A percentile compares a stretch with the other conserved stretches of the same genome.
Conservation (phyloP, 2,797 vertebrate genomes). For the Channa striata region DNA sequence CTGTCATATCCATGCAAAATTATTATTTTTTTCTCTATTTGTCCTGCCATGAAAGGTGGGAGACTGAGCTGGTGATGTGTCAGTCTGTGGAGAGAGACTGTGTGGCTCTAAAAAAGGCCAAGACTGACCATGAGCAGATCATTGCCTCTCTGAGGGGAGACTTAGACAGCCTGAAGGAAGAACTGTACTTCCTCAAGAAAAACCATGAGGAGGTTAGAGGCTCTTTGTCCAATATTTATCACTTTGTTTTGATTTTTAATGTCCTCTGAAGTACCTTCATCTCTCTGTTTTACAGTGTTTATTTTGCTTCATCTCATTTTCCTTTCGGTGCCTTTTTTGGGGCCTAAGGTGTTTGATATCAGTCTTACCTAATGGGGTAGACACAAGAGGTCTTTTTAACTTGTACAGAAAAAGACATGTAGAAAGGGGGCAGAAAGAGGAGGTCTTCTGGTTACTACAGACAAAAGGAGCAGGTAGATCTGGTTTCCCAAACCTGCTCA, state of each 20-base stretch:
- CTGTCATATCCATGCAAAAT: background rate
- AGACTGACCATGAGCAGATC: conserved; percentile 86
- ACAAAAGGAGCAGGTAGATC: conserved; percentile 71
- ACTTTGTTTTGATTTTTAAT: background rate
- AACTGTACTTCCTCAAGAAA: conserved; percentile 87
- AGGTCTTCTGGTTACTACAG: conserved; percentile 68
- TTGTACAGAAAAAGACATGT: conserved; percentile 5
- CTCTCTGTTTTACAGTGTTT: conserved; percentile 10
- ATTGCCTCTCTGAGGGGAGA: conserved; percentile 85
- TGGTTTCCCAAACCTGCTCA: conserved; percentile 65
- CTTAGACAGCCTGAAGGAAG: conserved; percentile 88
- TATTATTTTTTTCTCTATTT: background rate
- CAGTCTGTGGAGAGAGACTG: conserved; percentile 89
- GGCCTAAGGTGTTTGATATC: conserved; percentile 30
- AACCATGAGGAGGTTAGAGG: conserved; percentile 86
- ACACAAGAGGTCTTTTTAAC: conserved; percentile 41
- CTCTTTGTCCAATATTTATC: background rate
- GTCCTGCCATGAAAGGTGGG: conserved; percentile 78
- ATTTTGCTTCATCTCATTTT: conserved; percentile 39
- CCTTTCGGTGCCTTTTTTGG: conserved; percentile 28
- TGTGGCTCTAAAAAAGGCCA: conserved; percentile 86
- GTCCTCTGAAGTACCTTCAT: conserved; percentile 4
- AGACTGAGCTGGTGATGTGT: conserved; percentile 86
- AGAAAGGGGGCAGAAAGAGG: conserved; percentile 5
- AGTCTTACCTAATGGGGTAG: conserved; percentile 60